Base-by-base conservation (phyloP, 2,797 vertebrate genomes). In the Hydrolagus colliei region DNA sequence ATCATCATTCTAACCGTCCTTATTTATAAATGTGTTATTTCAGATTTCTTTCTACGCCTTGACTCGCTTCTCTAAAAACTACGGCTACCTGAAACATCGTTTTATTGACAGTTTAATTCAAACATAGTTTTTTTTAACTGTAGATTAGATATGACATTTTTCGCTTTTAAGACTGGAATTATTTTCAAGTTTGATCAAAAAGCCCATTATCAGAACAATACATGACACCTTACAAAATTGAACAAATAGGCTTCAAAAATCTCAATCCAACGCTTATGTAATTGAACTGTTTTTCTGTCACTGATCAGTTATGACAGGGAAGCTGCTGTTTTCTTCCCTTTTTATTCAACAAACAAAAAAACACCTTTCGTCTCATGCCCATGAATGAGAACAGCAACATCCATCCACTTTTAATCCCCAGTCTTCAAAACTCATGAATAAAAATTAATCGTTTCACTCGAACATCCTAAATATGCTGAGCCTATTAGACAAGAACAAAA, bases 401-500 rank as follows among this genome's bases (percentile, higher is more conserved):
- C 79, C 41, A 84, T 84, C 79, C 32, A 84, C 32, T 41, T 84
- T 84, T 84, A 84, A 93, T 94, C 94, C 93, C 93, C 90, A 92
- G 92, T 94, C 92, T 92, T 93, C 90, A 91, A 94, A 93, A 95
- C 93, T 93, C 93, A 94, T 93, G 92, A 95, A 94, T 94, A 94
- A 95, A 94, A 94, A 95, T 92, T 93, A 93, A 96, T 97, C 96
- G 96, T 95, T 96, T 95, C 65, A 52, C 79, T 71, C 71, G 79
- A 84, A 35, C 79, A 84, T 84, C 79, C 96, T 95, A 96, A 95
- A 96, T 95, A 97, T 92, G 95, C 92, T 93, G 95, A 95, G 95
- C 95, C 96, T 97, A 97, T 96, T 97, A 96, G 94, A 91, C 92
- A 94, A 94, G 93, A 95, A 95, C 94, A 95, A 95, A 94, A 95